Conservation (phyloP, 2,113 vertebrate species). For the Rhinogobius similis region DNA sequence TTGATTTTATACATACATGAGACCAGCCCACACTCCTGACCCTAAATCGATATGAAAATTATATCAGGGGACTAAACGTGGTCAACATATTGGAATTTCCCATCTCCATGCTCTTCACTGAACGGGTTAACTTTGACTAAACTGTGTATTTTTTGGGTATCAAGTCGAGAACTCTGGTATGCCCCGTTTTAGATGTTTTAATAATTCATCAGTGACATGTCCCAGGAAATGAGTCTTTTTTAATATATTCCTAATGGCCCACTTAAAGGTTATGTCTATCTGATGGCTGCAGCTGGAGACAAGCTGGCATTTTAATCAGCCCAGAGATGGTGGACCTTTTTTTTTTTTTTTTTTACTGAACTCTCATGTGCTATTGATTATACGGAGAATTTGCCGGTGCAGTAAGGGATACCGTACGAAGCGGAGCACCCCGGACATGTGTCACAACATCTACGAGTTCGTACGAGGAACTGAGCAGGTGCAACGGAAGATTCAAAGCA, state of each 20-base stretch:
- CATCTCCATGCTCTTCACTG: conserved; percentile 23
- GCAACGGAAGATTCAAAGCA: background rate
- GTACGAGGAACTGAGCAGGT: background rate
- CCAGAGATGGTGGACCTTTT: conserved; percentile 36
- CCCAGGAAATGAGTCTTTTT: conserved; percentile 78
- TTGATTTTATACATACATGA: conserved; percentile 45
- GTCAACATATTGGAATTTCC: conserved; percentile 29
- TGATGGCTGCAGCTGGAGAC: conserved; percentile 68
- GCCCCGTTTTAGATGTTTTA: conserved; percentile 65
- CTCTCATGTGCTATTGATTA: conserved; percentile 54
- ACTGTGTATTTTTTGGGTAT: conserved; percentile 36
- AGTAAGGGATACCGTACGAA: conserved; percentile 11
- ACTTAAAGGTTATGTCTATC: conserved; percentile 79
- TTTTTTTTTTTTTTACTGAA: conserved; percentile 41
- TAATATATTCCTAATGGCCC: conserved; percentile 80
- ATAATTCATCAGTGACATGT: conserved; percentile 75
- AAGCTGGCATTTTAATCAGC: conserved; percentile 72
- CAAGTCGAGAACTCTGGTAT: conserved; percentile 27
- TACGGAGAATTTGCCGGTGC: conserved; percentile 33
- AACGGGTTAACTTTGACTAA: conserved; percentile 49
- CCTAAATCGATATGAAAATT: conserved; percentile 45
- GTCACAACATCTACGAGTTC: background rate
- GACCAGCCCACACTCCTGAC: conserved; percentile 19
- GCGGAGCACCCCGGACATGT: background rate
- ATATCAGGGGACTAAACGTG: conserved; percentile 38